Conservation (phyloP, 2,113 vertebrate genomes). For the Psittacula cyanocephala region DNA sequence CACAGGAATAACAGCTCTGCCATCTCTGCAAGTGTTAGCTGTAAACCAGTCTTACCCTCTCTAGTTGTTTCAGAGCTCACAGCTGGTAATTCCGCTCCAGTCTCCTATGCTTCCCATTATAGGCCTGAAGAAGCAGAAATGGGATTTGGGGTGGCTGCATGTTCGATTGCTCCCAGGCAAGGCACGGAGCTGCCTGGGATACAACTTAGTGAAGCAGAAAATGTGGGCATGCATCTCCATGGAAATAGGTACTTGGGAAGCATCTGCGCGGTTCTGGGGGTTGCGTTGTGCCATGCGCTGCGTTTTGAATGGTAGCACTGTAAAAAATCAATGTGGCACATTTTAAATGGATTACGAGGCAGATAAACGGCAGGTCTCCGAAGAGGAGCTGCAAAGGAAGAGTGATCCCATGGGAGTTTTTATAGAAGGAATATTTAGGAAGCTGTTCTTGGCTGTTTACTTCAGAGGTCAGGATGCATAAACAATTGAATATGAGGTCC, state of each 20-base stretch:
- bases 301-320: background rate
- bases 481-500: background rate
- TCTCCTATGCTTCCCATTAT: background rate
- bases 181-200: background rate
- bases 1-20: background rate
- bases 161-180: background rate
- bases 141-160: background rate
- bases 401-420: conserved; percentile 16
- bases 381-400: conserved; percentile 18
- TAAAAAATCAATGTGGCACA: conserved; percentile 32
- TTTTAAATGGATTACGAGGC: conserved; percentile 33
- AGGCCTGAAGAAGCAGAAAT: background rate
- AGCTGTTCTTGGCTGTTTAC: conserved; percentile 31
- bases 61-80: background rate
- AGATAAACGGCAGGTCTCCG: conserved; percentile 22
- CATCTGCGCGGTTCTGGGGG: background rate
- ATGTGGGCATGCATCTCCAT: background rate
- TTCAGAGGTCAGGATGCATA: background rate
- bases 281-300: background rate
- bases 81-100: background rate
- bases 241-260: background rate
- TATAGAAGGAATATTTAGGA: background rate
- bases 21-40: background rate
- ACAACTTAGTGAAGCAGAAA: background rate
- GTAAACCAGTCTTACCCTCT: background rate